Percentiles rank a stretch among this genome's conserved stretches.
These are phyloP conservation scores for Luehdorfia chinensis DNA, from an alignment of 1,140 invertebrate genomes.

Conservation along the genomic window DNA sequence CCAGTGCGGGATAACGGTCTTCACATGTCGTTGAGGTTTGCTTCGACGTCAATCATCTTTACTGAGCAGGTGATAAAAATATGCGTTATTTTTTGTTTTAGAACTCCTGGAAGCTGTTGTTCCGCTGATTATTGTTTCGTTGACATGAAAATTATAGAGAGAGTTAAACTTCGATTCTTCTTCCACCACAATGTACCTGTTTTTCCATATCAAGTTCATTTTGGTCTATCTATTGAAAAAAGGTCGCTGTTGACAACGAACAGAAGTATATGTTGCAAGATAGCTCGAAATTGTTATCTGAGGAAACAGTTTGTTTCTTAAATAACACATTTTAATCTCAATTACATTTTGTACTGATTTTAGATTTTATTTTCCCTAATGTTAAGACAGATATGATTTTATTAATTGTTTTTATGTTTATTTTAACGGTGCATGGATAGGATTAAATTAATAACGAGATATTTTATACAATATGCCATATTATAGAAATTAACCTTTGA, in stretches of 20 bases:
- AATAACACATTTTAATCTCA: constrained; percentile 56
- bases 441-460: constrained; percentile 4
- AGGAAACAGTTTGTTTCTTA: constrained; percentile 50
- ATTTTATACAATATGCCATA: constrained; percentile 14
- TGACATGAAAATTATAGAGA: constrained; percentile 66
- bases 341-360: constrained; percentile 11
- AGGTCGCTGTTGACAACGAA: constrained; percentile 58
- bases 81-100: constrained; percentile 27
- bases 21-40: too few species aligned
- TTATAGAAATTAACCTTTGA: neutral
- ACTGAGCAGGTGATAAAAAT: too few species aligned
- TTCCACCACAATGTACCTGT: constrained; percentile 67
- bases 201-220: constrained; percentile 68
- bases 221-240: constrained; percentile 59
- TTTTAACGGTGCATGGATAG: constrained; percentile 9
- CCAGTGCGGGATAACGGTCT: too few species aligned
- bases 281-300: constrained; percentile 42
- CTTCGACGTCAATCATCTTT: too few species aligned
- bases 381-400: constrained; percentile 15
- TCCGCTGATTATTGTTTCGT: constrained; percentile 67
- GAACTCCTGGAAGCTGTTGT: constrained; percentile 67
- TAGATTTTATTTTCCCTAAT: neutral
- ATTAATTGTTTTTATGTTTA: constrained; percentile 6
- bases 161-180: constrained; percentile 64
- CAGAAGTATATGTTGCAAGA: constrained; percentile 67